Conservation (phyloP, 2,888 invertebrate genomes). For the Drosophila parthenogenetica region DNA sequence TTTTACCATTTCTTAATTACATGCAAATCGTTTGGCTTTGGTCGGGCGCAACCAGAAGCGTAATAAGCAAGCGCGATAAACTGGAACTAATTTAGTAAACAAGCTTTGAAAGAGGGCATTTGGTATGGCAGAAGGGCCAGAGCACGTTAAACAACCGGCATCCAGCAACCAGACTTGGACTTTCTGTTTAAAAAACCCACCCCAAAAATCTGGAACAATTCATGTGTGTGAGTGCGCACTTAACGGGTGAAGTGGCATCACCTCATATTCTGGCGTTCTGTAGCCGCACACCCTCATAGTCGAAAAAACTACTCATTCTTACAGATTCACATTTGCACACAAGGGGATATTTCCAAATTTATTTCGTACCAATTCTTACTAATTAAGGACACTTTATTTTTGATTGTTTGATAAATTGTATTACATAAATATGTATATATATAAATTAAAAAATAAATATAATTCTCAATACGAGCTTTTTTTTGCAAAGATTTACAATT, state of each 20-base stretch:
- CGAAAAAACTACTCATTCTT: constrained; percentile 2
- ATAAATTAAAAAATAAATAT: too few relatives aligned
- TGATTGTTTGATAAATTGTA: too few relatives aligned
- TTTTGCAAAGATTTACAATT: too few relatives aligned
- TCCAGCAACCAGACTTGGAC: constrained; percentile 6
- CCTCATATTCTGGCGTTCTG: constrained; percentile 35
- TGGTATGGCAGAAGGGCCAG: not conserved
- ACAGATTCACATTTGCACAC: not conserved
- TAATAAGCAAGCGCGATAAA: constrained; percentile 71
- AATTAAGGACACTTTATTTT: constrained; percentile 23
- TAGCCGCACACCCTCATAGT: not conserved
- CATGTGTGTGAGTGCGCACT: constrained; percentile 71
- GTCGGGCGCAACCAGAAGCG: constrained; percentile 31
- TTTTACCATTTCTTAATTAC: constrained; percentile 66
- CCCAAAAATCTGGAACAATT: constrained; percentile 52
- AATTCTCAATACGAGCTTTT: too few relatives aligned
- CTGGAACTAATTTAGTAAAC: constrained; percentile 73
- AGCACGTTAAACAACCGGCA: constrained; percentile 23
- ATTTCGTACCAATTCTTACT: constrained; percentile 14
- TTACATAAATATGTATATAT: too few relatives aligned
- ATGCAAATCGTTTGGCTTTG: constrained; percentile 58
- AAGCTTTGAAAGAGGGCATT: constrained; percentile 48
- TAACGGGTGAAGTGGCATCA: constrained; percentile 70
- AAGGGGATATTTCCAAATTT: constrained; percentile 11
- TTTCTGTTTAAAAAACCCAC: constrained; percentile 23